Evolutionary conservation across 2,797 vertebrate species (phyloP).

Genomic region (Hypotaenidia philippensis): DNA sequence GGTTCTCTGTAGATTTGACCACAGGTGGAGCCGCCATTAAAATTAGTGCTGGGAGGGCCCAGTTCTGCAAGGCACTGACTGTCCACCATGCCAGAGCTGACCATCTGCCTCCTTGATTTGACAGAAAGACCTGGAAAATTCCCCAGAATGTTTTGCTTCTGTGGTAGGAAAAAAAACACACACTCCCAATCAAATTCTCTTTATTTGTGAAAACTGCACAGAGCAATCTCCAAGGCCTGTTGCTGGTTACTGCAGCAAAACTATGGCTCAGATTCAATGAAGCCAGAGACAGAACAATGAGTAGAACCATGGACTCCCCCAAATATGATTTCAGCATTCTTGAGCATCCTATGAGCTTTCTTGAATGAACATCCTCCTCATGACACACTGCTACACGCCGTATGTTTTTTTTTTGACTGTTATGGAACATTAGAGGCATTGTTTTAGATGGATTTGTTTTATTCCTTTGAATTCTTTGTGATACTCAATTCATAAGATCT

Average conservation of each 20-base stretch:
- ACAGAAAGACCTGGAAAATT: slow-evolving; percentile 18
- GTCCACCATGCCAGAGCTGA: not conserved
- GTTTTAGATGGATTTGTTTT: not conserved
- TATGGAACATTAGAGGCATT: not conserved
- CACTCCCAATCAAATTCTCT: not conserved
- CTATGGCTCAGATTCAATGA: not conserved
- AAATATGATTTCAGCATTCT: not conserved
- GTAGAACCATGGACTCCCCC: not conserved
- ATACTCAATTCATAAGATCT: not conserved
- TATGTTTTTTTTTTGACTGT: not conserved
- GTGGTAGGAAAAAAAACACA: rapidly evolving
- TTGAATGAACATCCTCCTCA: not conserved
- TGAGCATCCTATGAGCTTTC: not conserved
- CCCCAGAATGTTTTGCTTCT: not conserved
- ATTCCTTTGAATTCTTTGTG: not conserved
- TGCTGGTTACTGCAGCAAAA: not conserved
- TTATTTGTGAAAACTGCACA: not conserved
- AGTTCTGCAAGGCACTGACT: not conserved
- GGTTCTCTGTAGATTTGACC: not conserved
- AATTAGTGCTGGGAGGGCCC: not conserved
- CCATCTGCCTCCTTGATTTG: slow-evolving; percentile 12
- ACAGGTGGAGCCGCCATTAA: slow-evolving; percentile 5
- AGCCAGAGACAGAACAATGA: not conserved
- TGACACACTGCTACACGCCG: not conserved
- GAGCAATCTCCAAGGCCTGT: not conserved